Evolutionary conservation across 2,888 invertebrate genomes (phyloP).

Genomic region (Lingula anatina): DNA sequence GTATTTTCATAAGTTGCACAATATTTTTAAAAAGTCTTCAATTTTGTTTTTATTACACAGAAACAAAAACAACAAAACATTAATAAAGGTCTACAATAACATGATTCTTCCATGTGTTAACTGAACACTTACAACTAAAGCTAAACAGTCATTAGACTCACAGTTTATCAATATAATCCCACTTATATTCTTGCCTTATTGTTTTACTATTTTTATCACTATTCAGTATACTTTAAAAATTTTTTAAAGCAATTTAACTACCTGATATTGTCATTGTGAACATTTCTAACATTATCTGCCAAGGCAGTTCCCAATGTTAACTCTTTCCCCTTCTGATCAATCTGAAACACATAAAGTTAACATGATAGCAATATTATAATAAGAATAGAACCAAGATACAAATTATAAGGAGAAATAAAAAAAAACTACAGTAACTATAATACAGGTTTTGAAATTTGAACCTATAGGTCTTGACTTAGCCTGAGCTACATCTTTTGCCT

Average conservation of each 20-base stretch:
- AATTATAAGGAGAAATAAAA: no score
- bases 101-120: neutral
- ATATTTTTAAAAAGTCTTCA: no score
- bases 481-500: no score
- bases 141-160: neutral
- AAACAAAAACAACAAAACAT: neutral
- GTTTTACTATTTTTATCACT: no score
- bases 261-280: slow-evolving; percentile 51
- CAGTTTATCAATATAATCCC: neutral
- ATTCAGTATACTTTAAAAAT: no score
- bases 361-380: neutral
- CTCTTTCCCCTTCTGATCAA: slow-evolving; percentile 48
- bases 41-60: no score
- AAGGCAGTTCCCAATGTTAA: slow-evolving; percentile 37
- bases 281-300: slow-evolving; percentile 29
- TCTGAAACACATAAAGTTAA: slow-evolving; percentile 18
- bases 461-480: no score
- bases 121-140: neutral
- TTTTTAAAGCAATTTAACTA: slow-evolving; percentile 57
- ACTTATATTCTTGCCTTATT: neutral
- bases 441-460: no score
- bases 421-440: no score
- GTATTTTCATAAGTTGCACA: no score
- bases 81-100: neutral
- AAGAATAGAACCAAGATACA: no score